Evolutionary conservation across 2,797 vertebrate genomes (phyloP).

Genomic region (Peromyscus attwateri): DNA sequence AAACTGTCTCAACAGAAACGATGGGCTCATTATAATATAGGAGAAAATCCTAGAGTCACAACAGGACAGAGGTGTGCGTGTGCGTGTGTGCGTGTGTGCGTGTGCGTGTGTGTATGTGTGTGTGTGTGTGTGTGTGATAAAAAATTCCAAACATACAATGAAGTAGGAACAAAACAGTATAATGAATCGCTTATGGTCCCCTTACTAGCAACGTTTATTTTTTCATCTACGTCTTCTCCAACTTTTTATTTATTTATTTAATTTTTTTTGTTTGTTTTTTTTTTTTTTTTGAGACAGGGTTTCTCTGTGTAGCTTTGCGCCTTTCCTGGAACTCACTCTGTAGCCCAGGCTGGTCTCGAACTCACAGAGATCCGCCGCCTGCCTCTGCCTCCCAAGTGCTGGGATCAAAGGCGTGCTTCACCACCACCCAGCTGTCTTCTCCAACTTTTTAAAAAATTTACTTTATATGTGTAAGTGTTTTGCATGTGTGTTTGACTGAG

Average conservation of each 20-base stretch:
- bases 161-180: conserved; percentile 18
- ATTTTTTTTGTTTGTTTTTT: too few species aligned
- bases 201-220: conserved; percentile 15
- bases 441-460: background rate
- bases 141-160: conserved; percentile 7
- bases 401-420: too few species aligned
- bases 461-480: background rate
- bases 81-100: background rate
- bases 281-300: too few species aligned
- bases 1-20: conserved; percentile 44
- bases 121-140: background rate
- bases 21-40: background rate
- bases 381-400: too few species aligned
- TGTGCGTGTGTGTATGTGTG: background rate
- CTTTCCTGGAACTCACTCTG: too few species aligned
- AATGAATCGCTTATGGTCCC: background rate
- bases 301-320: too few species aligned
- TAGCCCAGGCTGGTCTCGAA: too few species aligned
- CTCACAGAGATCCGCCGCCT: too few species aligned
- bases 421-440: background rate
- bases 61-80: conserved; percentile 10
- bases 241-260: background rate
- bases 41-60: conserved; percentile 31
- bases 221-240: conserved; percentile 38
- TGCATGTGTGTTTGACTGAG: background rate